These are phyloP conservation scores for Phyllostomus hastatus DNA, from an alignment of 2,113 vertebrate genomes.

Conservation along the genomic window DNA sequence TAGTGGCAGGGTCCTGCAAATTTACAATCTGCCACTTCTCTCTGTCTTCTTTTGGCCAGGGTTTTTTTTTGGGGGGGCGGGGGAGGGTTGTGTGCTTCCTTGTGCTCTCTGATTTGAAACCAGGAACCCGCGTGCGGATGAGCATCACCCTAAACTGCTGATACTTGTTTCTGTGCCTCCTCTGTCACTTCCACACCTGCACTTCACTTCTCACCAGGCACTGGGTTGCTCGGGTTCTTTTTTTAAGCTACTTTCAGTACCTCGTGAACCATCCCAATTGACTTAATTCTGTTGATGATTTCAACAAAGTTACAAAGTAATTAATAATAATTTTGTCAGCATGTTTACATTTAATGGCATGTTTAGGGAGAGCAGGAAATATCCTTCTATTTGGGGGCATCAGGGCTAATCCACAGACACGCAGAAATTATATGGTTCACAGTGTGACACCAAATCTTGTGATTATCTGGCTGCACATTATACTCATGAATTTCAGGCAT, in stretches of 20 bases:
- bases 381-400: background rate
- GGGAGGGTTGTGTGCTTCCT: background rate
- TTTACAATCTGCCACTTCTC: constrained; percentile 46
- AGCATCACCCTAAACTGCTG: background rate
- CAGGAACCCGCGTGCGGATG: background rate
- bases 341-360: background rate
- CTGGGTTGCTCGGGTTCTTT: background rate
- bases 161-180: background rate
- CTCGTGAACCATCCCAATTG: background rate
- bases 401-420: background rate
- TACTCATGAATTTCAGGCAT: constrained; percentile 58
- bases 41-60: background rate
- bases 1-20: constrained; percentile 50
- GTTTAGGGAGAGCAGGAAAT: background rate
- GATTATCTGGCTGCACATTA: constrained; percentile 49
- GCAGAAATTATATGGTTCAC: constrained; percentile 49
- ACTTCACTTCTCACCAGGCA: constrained; percentile 28
- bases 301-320: background rate
- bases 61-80: background rate
- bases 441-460: constrained; percentile 59
- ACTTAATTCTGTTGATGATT: constrained; percentile 3
- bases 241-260: background rate
- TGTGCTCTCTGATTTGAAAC: background rate
- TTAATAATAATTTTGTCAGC: background rate
- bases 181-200: background rate